phyloP scores from a whole-genome alignment of 2,888 invertebrate genomes.

The Choristoneura rosaceana region DNA sequence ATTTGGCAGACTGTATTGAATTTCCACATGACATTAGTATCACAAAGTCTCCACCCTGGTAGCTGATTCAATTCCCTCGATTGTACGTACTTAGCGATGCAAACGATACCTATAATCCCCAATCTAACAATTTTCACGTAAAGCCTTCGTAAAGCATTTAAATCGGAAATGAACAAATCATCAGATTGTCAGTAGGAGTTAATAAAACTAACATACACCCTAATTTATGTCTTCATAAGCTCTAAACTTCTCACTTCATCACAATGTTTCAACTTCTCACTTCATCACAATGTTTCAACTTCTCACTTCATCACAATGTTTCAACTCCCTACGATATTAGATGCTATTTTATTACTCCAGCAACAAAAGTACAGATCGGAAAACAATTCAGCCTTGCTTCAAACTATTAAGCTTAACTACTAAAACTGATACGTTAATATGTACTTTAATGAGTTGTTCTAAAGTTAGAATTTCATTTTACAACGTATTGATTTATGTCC shows the following conservation, averaged over 20 bases:
- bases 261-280: too few relatives aligned
- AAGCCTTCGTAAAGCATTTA: neutral
- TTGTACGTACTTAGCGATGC: too few relatives aligned
- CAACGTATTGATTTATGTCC: conserved; percentile 37
- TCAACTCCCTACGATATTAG: conserved; percentile 27
- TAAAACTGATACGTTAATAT: conserved; percentile 41
- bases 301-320: conserved; percentile 33
- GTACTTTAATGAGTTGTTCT: conserved; percentile 40
- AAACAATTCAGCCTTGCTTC: conserved; percentile 30
- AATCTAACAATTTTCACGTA: too few relatives aligned
- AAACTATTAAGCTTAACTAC: conserved; percentile 22
- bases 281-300: too few relatives aligned
- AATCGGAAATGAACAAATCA: conserved; percentile 1
- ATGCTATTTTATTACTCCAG: conserved; percentile 49
- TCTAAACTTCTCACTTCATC: conserved; percentile 2
- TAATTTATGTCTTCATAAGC: conserved; percentile 1
- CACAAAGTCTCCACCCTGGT: too few relatives aligned
- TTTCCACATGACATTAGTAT: too few relatives aligned
- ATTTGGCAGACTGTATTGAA: too few relatives aligned
- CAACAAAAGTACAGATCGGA: conserved; percentile 55
- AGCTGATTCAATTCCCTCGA: too few relatives aligned
- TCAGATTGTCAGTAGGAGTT: neutral
- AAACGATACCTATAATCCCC: too few relatives aligned
- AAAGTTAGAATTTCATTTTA: conserved; percentile 48
- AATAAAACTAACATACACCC: neutral